Base-by-base conservation (phyloP, 2,797 vertebrate species). In the Nyctalus aviator region DNA sequence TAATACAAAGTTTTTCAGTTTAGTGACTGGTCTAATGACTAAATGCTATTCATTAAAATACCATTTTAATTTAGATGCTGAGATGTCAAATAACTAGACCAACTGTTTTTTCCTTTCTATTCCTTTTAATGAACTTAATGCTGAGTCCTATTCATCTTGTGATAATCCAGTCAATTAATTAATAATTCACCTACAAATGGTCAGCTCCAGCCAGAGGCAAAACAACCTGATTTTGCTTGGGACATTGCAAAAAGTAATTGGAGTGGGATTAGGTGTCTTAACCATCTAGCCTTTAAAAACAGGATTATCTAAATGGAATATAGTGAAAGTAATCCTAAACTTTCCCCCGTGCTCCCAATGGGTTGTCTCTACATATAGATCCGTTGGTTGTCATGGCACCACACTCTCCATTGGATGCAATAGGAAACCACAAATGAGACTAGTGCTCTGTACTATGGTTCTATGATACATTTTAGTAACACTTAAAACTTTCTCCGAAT, bases 91-190 rank as follows among this genome's bases (percentile, higher is more conserved):
- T 76, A 82, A 84, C 10, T 78, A 71, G 32, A 53, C 4, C 13
- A 82, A 32, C 32, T 69, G 37, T 79, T 88, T 92, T 92, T 90
- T 12, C 46, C 25, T 91, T 96, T 48, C 27, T 90, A 10, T 94
- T 95, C 62, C 82, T 91, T 90, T 91, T 93, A 85, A 84, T 94
- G 41, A 94, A 93, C 9, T 84, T 93, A 90, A 82, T 87, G 27
- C 17, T 37, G 27, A 62, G 14, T 68, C 35, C 15, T 81, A 81
- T 89, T 94, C n/a, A 82, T 75, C 46, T 90, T 92, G 44, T 84
- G 92, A 78, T 94, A 94, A 93, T 91, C 35, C 41, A 94, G 15
- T 72, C 92, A 96, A 92, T 96, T 86, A 96, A 91, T 94, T 95
- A 89, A 96, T 91, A 95, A 94, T 96, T 96, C 90, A 93, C 50